Evolutionary conservation across 2,888 invertebrate genomes (phyloP).

Genomic region (Patella caerulea): DNA sequence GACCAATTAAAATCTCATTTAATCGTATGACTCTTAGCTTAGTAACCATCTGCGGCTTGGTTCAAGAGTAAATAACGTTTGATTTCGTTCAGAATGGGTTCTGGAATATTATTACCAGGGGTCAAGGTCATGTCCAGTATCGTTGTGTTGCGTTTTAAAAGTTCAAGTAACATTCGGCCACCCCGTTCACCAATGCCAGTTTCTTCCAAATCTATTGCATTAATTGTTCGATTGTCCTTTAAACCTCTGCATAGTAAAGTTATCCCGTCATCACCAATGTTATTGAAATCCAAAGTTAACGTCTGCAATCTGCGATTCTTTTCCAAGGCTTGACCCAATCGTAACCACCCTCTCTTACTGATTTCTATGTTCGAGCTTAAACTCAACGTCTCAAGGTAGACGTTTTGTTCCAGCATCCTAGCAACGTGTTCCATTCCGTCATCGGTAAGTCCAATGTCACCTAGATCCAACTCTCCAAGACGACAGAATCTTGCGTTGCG

Average conservation of each 20-base stretch:
- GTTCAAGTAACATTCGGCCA: conserved; percentile 48
- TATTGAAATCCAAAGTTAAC: conserved; percentile 60
- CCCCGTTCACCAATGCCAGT: conserved; percentile 55
- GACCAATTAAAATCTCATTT: too few species aligned
- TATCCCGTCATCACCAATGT: conserved; percentile 58
- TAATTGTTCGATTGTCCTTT: conserved; percentile 50
- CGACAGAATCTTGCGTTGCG: conserved; percentile 25
- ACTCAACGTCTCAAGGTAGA: conserved; percentile 49
- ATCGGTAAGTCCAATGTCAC: conserved; percentile 52
- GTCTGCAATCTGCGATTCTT: conserved; percentile 51
- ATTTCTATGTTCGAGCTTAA: conserved; percentile 41
- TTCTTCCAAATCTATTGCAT: conserved; percentile 58
- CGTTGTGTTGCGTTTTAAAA: conserved; percentile 56
- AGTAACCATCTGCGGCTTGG: conserved; percentile 28
- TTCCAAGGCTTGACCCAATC: conserved; percentile 54
- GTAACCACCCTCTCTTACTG: conserved; percentile 51
- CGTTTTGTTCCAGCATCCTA: conserved; percentile 48
- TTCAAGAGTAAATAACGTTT: conserved; percentile 53
- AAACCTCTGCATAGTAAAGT: conserved; percentile 51
- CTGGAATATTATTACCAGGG: conserved; percentile 56
- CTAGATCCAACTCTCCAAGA: conserved; percentile 59
- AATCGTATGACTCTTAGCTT: too few species aligned
- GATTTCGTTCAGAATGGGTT: conserved; percentile 45
- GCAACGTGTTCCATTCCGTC: conserved; percentile 51
- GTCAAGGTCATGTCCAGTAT: conserved; percentile 56